These are phyloP conservation scores for Sesia bembeciformis DNA, from an alignment of 2,888 invertebrate genomes.

Conservation along the genomic window DNA sequence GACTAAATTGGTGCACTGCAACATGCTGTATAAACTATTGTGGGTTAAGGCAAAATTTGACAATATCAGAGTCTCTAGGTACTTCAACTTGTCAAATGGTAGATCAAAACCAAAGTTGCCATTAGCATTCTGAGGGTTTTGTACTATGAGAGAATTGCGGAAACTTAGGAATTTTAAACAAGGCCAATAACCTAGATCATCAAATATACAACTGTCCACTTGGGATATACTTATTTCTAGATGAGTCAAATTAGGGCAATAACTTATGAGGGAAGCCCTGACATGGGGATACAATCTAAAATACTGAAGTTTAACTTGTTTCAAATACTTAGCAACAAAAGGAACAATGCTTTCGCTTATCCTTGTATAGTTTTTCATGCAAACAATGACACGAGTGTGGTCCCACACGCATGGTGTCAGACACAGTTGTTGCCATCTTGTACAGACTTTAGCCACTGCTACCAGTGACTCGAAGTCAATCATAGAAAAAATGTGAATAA, in stretches of 20 bases:
- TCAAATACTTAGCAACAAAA: constrained; percentile 67
- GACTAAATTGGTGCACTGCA: constrained; percentile 59
- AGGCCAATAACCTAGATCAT: constrained; percentile 65
- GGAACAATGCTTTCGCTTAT: constrained; percentile 69
- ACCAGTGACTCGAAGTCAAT: constrained; percentile 67
- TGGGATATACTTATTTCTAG: constrained; percentile 73
- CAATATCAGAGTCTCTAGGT: constrained; percentile 57
- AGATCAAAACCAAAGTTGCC: constrained; percentile 66
- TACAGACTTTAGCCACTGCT: constrained; percentile 62
- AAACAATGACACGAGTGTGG: constrained; percentile 65
- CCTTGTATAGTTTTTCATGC: constrained; percentile 69
- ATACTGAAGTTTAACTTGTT: constrained; percentile 70
- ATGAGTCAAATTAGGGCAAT: constrained; percentile 68
- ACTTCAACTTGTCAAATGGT: constrained; percentile 62
- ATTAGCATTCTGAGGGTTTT: constrained; percentile 58
- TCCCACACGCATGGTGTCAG: constrained; percentile 68
- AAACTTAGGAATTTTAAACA: constrained; percentile 68
- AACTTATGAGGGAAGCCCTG: constrained; percentile 60
- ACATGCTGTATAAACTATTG: constrained; percentile 62
- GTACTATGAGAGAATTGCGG: constrained; percentile 66
- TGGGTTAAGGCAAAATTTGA: constrained; percentile 69
- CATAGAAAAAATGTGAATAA: constrained; percentile 70
- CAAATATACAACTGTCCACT: constrained; percentile 70
- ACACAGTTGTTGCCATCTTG: constrained; percentile 66
- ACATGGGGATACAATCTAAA: constrained; percentile 71